Base-by-base conservation (phyloP, 1,140 invertebrate genomes). In the Drosophila persimilis region DNA sequence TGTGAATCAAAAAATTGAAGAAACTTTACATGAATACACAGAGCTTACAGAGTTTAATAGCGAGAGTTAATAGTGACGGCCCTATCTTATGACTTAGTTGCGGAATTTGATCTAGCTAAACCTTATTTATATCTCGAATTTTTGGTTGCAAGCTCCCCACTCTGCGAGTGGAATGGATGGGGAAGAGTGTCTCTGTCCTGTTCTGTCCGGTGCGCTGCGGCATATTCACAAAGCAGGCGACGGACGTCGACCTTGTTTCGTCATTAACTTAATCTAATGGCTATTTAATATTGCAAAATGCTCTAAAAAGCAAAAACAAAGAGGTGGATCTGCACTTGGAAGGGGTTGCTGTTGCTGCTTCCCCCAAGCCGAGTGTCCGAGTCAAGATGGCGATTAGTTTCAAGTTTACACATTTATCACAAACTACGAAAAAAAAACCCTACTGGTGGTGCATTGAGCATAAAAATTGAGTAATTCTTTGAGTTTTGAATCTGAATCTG, bases 301-400 rank as follows among this genome's bases (percentile, higher is more conserved):
- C 44, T 69, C 64, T 57, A 63, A 13, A 55, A 55, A 45, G 29
- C 31, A 24, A 50, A 43, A 29, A 61, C 71, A 72, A 54, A 43
- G 51, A 41, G 45, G 9, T 31, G 47, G 58, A 24, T 20, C 15
- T 35, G 35, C 39, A 22, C 39, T 13, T 53, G 39, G 51, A 22
- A 8, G 31, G 20, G 41, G 31, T 9, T 3, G 24, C 31, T 8
- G 29, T 31, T 2, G 7, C 31, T 8, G 29, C 8, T 2, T 8
- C 7, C 7, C 7, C 54, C 3, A 45, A 56, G 54, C 17, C 41
- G 67, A 62, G 15, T 29, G 0, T 54, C 64, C 35, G 26, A 9
- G 71, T 73, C 70, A 45, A 74, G 43, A 73, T 74, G 71, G 71
- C 71, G 70, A 61, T 73, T 54, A 65, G 46, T 66, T 66, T 73